phyloP scores from a whole-genome alignment of 2,797 vertebrate species.

The Micropoecilia bifurca region DNA sequence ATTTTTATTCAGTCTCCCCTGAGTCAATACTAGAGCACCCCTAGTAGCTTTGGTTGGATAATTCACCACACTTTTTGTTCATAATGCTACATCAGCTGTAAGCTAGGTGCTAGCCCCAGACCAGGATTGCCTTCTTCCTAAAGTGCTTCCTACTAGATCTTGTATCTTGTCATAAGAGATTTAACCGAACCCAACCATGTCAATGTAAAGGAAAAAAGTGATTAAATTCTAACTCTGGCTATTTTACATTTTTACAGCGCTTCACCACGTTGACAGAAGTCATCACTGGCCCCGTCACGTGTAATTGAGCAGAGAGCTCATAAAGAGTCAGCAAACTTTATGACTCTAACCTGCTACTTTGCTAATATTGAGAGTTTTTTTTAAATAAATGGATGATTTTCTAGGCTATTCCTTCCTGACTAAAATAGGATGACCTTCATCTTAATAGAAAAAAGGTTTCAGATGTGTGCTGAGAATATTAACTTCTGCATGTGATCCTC shows the following conservation, averaged over 20 bases:
- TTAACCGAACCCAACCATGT: not conserved
- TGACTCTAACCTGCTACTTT: conserved; percentile 14
- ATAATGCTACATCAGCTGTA: not conserved
- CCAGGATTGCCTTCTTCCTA: not conserved
- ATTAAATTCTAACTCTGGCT: not conserved
- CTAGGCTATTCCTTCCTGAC: conserved; percentile 5
- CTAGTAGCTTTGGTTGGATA: no score
- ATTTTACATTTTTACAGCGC: not conserved
- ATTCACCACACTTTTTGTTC: no score
- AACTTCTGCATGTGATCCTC: conserved; percentile 24
- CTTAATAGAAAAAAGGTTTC: conserved; percentile 41
- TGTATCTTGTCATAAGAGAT: not conserved
- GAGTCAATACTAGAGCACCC: not conserved
- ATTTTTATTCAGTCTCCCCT: not conserved
- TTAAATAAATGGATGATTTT: conserved; percentile 27
- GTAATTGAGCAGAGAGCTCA: conserved; percentile 1
- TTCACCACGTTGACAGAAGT: conserved; percentile 7
- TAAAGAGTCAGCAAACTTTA: conserved; percentile 15
- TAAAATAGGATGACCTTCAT: conserved; percentile 40
- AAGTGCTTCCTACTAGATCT: not conserved
- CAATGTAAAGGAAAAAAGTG: not conserved
- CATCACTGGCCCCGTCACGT: conserved; percentile 16
- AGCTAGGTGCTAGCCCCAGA: not conserved
- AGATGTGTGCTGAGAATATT: conserved; percentile 39
- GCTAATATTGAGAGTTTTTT: conserved; percentile 28